These are phyloP conservation scores for Drosophila borborema DNA, from an alignment of 2,888 invertebrate species.

Conservation along the genomic window DNA sequence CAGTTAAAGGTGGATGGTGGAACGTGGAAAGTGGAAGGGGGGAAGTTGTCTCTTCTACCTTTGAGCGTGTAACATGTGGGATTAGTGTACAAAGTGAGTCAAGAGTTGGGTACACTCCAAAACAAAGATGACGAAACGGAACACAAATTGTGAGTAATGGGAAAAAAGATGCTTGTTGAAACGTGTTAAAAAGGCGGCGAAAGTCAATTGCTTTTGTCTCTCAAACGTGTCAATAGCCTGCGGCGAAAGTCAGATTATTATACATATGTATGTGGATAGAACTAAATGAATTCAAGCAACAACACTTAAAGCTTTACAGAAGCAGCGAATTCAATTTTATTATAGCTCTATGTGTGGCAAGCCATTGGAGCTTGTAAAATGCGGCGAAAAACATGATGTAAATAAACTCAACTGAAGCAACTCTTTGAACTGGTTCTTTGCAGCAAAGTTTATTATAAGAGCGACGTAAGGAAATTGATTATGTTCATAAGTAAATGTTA, in stretches of 20 bases:
- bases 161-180: slow-evolving; percentile 28
- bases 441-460: not conserved
- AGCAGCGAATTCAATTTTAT: not conserved
- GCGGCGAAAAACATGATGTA: not conserved
- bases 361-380: not conserved
- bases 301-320: not conserved
- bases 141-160: slow-evolving; percentile 16
- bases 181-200: slow-evolving; percentile 15
- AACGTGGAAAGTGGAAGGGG: too few relatives aligned
- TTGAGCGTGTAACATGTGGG: slow-evolving; percentile 51
- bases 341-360: not conserved
- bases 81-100: slow-evolving; percentile 38
- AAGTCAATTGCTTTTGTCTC: slow-evolving; percentile 30
- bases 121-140: slow-evolving; percentile 41
- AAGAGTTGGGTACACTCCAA: slow-evolving; percentile 19
- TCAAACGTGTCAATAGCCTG: not conserved
- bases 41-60: slow-evolving; percentile 12
- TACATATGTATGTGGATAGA: not conserved
- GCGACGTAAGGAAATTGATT: not conserved
- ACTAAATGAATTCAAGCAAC: not conserved
- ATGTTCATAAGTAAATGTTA: not conserved
- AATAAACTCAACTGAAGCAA: not conserved
- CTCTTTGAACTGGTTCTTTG: not conserved
- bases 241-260: slow-evolving; percentile 5
- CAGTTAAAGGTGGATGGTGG: not conserved